Base-by-base conservation (phyloP, 2,113 vertebrate species). In the Tiliqua scincoides region DNA sequence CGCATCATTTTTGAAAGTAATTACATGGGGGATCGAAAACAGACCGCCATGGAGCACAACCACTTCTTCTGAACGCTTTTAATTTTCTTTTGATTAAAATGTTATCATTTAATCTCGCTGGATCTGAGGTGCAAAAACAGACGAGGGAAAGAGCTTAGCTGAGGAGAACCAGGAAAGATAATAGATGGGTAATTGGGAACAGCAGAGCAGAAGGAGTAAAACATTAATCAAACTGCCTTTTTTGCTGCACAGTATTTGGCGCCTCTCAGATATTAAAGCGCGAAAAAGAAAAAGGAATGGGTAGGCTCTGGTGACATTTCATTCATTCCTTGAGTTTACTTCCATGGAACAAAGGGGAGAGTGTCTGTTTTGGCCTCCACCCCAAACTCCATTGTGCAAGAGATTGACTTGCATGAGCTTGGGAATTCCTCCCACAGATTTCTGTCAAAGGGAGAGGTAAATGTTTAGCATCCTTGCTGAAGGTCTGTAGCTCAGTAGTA, bases 11-110 rank as follows among this genome's bases (percentile, higher is more conserved):
- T 77, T 87, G 87, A 88, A 82, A 91, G 72, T 85, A 79, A 91
- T 82, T 79, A 52, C 80, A 72, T 0, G 11, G 30, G 74, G 82
- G 67, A 54, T 30, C 0, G 84, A 68, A 92, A 7, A 43, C 54
- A 68, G 71, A 1, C 57, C 88, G 76, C 87, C 1, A 40, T 81
- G 25, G 75, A 85, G 79, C 78, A 79, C 0, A 23, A 71, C n/a
- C 40, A 10, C 35, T 79, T 77, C 87, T 21, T 74, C 86, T 81
- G 76, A 88, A 87, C 73, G 90, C 77, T 88, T 84, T 78, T 70
- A 3, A 85, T 92, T 85, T 70, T 79, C 92, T 77, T 78, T 84
- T 93, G 84, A 95, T 94, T 88, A 91, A 90, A 93, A 88, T 0
- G 6, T 91, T 93, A 90, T 90, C 90, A 83, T 93, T 93, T 68